These are phyloP conservation scores for Dasypus novemcinctus DNA, from an alignment of 2,113 vertebrate species.

Conservation along the genomic window DNA sequence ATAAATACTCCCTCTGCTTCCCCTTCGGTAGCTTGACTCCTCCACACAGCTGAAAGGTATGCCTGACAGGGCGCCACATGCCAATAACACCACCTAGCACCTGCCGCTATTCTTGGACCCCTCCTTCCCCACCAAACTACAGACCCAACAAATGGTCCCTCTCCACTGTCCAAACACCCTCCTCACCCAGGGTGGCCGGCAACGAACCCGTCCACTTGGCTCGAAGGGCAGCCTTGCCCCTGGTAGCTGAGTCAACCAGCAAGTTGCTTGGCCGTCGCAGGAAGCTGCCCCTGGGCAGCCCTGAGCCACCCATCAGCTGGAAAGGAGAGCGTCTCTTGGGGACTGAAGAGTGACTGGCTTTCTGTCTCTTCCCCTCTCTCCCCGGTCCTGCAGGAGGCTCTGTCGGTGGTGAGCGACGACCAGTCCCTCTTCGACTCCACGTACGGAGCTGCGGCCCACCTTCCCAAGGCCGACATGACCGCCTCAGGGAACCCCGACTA, in stretches of 20 bases:
- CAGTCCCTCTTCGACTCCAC: constrained; percentile 98
- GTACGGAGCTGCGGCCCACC: constrained; percentile 93
- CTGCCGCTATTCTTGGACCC: background rate
- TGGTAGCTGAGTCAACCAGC: constrained; percentile 18
- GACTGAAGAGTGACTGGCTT: background rate
- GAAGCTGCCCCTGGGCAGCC: constrained; percentile 8
- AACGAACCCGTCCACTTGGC: constrained; percentile 44
- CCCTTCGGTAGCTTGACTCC: too few species aligned
- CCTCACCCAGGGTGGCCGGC: background rate
- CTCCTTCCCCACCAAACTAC: background rate
- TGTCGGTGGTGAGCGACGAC: constrained; percentile 99
- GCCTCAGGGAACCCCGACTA: constrained; percentile 98
- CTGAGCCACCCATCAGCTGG: constrained; percentile 66
- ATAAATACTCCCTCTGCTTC: background rate
- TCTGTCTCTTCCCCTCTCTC: constrained; percentile 27
- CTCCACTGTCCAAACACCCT: background rate
- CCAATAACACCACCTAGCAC: too few species aligned
- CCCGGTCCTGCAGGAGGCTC: constrained; percentile 91
- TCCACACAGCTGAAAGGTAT: background rate
- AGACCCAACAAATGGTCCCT: background rate
- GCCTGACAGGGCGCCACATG: rapidly evolving
- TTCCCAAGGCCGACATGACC: constrained; percentile 98
- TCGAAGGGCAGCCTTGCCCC: background rate
- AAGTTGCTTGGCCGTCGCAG: constrained; percentile 29
- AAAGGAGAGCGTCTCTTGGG: background rate